Percentiles rank a stretch among this genome's conserved stretches.
These are phyloP conservation scores for Habropoda laboriosa DNA, from an alignment of 1,140 invertebrate species.

Conservation along the genomic window DNA sequence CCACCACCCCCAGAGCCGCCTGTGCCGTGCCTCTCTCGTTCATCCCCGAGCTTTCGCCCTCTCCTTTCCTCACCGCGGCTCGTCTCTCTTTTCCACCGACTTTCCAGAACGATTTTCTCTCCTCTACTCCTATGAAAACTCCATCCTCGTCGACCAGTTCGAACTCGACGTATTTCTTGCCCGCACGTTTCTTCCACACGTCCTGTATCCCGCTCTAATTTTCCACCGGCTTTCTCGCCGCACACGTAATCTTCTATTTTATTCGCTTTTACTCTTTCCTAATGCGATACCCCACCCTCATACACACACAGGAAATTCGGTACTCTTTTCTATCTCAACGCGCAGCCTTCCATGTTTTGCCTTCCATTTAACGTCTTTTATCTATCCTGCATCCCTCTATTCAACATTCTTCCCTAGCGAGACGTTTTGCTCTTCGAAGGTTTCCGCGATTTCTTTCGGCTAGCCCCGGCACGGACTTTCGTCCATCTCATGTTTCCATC, in stretches of 20 bases:
- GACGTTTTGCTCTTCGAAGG: background rate
- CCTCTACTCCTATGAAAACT: conserved; percentile 4
- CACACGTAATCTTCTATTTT: conserved; percentile 43
- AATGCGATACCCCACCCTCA: conserved; percentile 7
- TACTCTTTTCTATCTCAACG: background rate
- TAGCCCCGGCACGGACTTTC: background rate
- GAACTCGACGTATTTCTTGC: conserved; percentile 40
- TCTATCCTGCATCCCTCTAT: conserved; percentile 16
- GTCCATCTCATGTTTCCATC: background rate
- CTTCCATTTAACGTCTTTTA: conserved; percentile 31
- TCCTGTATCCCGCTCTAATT: conserved; percentile 40
- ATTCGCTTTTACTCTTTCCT: conserved; percentile 32
- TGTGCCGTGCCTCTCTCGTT: conserved; percentile 19
- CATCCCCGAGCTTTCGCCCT: conserved; percentile 4
- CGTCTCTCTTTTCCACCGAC: conserved; percentile 23
- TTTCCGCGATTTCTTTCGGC: conserved; percentile 14
- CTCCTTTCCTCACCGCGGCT: background rate
- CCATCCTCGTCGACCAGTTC: background rate
- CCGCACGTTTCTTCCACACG: conserved; percentile 38
- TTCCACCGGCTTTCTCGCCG: conserved; percentile 32
- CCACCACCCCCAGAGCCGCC: conserved; percentile 1
- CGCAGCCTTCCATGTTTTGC: conserved; percentile 18
- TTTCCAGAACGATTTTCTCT: conserved; percentile 26
- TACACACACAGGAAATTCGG: too few species aligned
- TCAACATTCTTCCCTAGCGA: conserved; percentile 23